These are phyloP conservation scores for Felis chaus DNA, from an alignment of 2,113 vertebrate genomes.

Conservation along the genomic window DNA sequence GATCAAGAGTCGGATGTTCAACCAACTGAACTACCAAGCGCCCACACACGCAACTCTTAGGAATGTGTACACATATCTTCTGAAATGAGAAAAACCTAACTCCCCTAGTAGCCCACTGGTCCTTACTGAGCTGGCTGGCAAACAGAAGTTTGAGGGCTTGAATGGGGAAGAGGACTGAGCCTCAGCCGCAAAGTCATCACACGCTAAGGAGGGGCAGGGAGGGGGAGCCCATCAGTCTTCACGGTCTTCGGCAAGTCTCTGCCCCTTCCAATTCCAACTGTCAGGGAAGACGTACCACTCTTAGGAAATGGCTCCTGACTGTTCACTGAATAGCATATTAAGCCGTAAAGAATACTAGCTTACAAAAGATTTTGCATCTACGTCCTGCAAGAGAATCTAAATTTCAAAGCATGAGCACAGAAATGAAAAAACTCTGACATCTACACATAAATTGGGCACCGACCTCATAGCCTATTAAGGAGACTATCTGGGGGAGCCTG, in stretches of 20 bases:
- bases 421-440: background rate
- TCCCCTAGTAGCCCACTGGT: background rate
- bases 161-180: background rate
- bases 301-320: background rate
- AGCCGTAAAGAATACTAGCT: background rate
- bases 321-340: background rate
- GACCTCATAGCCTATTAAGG: background rate
- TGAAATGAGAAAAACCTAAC: slow-evolving; percentile 21
- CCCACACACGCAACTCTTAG: background rate
- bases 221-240: background rate
- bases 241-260: background rate
- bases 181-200: background rate
- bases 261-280: background rate
- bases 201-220: background rate
- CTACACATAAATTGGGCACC: background rate
- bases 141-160: background rate
- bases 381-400: background rate
- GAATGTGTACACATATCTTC: background rate
- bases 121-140: background rate
- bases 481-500: background rate
- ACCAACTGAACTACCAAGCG: no score
- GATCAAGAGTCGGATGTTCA: no score
- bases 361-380: slow-evolving; percentile 7
- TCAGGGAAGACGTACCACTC: background rate
- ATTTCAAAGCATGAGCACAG: background rate